A percentile compares a stretch with the other conserved stretches of the same genome.
phyloP scores from a whole-genome alignment of 2,113 vertebrate genomes.

The Cebus imitator region DNA sequence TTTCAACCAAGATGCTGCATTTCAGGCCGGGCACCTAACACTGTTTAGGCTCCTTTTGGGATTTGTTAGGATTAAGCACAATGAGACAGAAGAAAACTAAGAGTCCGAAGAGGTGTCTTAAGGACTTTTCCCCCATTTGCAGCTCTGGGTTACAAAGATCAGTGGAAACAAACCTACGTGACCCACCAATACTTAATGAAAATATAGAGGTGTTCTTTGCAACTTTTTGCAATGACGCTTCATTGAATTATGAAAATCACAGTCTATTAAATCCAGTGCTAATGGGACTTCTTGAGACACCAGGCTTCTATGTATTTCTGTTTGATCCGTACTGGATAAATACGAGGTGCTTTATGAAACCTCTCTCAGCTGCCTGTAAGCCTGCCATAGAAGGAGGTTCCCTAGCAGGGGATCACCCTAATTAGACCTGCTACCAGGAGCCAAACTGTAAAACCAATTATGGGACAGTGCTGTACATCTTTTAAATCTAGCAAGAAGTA shows the following conservation, averaged over 20 bases:
- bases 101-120: background rate
- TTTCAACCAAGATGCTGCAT: background rate
- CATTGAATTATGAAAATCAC: background rate
- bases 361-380: background rate
- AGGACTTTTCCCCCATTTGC: background rate
- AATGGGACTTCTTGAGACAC: background rate
- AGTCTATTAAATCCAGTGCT: no score
- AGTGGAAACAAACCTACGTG: background rate
- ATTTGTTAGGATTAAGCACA: background rate
- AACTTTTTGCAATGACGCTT: background rate
- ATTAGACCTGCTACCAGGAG: conserved; percentile 3
- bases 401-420: background rate
- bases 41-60: background rate
- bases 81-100: background rate
- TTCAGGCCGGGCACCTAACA: background rate
- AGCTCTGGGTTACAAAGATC: background rate
- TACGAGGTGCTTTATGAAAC: background rate
- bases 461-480: background rate
- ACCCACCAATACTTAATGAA: background rate
- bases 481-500: conserved; percentile 27
- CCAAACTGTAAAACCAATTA: background rate
- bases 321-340: background rate
- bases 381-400: background rate
- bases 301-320: background rate
- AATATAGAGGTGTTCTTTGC: background rate